Base-by-base conservation (phyloP, 2,888 invertebrate genomes). In the Ophion ellenae region DNA sequence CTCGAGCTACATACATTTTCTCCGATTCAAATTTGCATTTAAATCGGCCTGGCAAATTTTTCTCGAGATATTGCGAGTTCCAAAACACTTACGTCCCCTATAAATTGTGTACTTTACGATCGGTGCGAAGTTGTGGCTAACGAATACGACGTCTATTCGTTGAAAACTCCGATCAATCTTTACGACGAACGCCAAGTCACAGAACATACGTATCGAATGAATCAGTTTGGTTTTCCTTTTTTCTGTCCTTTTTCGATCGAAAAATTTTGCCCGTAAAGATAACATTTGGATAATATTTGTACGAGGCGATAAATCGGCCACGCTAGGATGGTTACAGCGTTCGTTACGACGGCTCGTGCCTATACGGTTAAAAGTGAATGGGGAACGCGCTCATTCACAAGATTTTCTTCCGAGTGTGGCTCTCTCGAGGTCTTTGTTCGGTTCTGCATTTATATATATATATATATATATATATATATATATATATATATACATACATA, bases 371-470 rank as follows among this genome's bases (percentile, higher is more conserved):
- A 93, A 92, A 93, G 93, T 93, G 93, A 93, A 93, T 93, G 93
- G 93, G 91, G 90, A 91, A 92, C 91, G 91, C 87, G 91, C 91
- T 92, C 93, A 93, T 93, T 93, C 93, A 93, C 91, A 92, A 93
- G 91, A 91, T 92, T 93, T 93, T 92, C 92, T 90, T 90, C 87
- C 89, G 88, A 90, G 88, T 81, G 89, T 88, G 89, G 87, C 88
- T 83, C 85, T 74, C 84, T 53, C 81, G 85, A 76, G 84, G 83
- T 87, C 83, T 85, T 84, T 88, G 63, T 74, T 75, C 45, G 75
- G 78, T 73, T 45, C 53, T 47, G 47, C 81, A 45, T 70, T 20
- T 84, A 81, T 61, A 28, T 53, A 73, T 24, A 77, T 66, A 64
- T 57, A 71, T 74, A 74, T 83, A 67, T 74, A 47, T 66, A 40